Evolutionary conservation across 2,888 invertebrate genomes (phyloP), one percentile per base, ranked within the genome.

Genomic region (Dolichomitus sp.): DNA sequence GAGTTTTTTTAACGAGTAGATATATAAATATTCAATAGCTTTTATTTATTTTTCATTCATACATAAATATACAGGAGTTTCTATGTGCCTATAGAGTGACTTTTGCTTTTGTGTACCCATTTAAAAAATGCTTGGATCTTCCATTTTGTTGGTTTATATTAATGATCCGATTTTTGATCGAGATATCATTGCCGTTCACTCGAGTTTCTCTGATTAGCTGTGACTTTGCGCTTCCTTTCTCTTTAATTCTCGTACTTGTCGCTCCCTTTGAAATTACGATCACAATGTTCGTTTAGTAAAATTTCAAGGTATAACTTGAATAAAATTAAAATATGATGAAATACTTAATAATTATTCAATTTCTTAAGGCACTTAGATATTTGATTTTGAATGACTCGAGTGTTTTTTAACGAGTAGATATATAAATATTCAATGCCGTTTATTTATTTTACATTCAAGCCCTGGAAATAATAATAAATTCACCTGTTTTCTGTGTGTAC

Each of bases 111-210:
- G 63, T 52, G 37, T 23, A 11, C 1, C 23, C 9, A 19, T 12
- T 23, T 19, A 0, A 52, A 11, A 4, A 52, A 11, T 48, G 9
- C 12, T 23, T 23, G 52, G 11, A 19, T 23, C 14, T 23, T 17
- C n/a, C 17, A 0, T 14, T 52, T 19, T 12, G 19, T 50, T 11
- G 50, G 7, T 48, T 27, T 9, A 33, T 5, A 27, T 54, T 23
- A 4, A 12, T 11, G 11, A n/a, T n/a, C n/a, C n/a, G 57, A 45
- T 45, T 23, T 54, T 12, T 3, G 54, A 23, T 9, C 23, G 11
- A 12, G 12, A 65, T 65, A 40, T 45, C 45, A 30, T 74, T 52
- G 40, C 23, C n/a, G 33, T 52, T 37, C 40, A 12, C 40, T 40
- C 37, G 17, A 37, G 4, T 27, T 12, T 72, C 11, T 72, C 14